These are phyloP conservation scores for Grus americana DNA, from an alignment of 2,113 vertebrate species.

Conservation along the genomic window DNA sequence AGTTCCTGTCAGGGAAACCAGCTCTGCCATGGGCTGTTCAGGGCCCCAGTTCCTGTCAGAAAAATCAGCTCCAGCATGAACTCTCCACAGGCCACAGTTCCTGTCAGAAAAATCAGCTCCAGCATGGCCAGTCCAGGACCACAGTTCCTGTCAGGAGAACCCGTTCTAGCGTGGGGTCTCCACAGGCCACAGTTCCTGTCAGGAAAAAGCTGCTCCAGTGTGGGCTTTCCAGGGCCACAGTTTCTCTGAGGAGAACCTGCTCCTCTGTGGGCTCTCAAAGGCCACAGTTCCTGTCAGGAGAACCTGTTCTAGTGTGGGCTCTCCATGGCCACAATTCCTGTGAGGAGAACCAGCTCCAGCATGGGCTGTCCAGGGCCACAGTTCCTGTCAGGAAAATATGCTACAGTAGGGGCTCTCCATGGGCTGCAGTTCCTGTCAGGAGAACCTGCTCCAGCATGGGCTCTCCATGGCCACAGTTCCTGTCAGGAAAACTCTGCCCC, in stretches of 20 bases:
- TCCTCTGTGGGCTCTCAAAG: too few relatives aligned
- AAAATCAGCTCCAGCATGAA: neutral
- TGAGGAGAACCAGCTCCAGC: neutral
- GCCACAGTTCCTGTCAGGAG: neutral
- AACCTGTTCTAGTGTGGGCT: neutral
- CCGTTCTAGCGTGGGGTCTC: too few relatives aligned
- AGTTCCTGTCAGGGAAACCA: neutral
- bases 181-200: too few relatives aligned
- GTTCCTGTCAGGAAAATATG: neutral
- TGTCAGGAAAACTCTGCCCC: neutral
- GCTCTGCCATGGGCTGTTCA: neutral
- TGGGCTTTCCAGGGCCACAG: too few relatives aligned
- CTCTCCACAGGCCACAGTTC: neutral
- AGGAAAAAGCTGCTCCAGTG: too few relatives aligned
- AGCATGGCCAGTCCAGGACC: neutral
- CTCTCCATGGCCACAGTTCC: neutral
- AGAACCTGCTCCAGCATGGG: neutral
- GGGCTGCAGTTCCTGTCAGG: neutral
- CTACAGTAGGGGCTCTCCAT: neutral
- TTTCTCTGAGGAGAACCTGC: too few relatives aligned
- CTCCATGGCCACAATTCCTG: neutral
- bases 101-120: neutral
- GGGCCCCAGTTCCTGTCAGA: too few relatives aligned
- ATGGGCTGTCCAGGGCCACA: too few relatives aligned
- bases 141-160: neutral